phyloP scores from a whole-genome alignment of 2,113 vertebrate species.

The Cepphus grylle region DNA sequence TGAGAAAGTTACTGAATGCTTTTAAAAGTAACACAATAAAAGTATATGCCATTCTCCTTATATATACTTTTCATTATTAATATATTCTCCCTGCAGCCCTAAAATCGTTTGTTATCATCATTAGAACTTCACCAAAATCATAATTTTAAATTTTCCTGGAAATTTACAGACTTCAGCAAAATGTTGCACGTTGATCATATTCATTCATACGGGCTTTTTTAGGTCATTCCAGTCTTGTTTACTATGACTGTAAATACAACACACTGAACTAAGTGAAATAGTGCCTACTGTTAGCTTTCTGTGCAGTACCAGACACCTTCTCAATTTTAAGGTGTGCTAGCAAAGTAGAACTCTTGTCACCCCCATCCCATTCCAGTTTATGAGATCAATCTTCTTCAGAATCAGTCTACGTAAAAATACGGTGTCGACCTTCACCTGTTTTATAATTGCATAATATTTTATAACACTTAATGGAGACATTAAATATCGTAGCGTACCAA shows the following conservation, averaged over 20 bases:
- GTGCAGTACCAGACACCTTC: not conserved
- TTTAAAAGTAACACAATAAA: not conserved
- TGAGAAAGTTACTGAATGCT: not conserved
- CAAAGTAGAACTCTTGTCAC: not conserved
- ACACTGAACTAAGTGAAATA: not conserved
- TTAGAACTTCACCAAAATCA: not conserved
- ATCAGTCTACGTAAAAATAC: not conserved
- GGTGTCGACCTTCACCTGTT: not conserved
- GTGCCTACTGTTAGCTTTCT: not conserved
- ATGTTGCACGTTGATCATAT: not conserved
- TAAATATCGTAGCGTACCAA: not conserved
- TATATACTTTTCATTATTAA: not conserved
- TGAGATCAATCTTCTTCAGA: not conserved
- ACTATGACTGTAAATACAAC: not conserved
- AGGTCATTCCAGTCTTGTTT: not conserved
- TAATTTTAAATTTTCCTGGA: not conserved
- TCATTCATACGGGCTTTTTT: not conserved
- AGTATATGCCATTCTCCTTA: not conserved
- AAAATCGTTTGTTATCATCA: not conserved
- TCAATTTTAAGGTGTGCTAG: not conserved
- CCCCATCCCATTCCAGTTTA: not conserved
- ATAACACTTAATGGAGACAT: not conserved
- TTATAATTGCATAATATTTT: not conserved
- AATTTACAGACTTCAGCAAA: not conserved
- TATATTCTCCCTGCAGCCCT: not conserved